Base-by-base conservation (phyloP, 2,888 invertebrate species). In the Ceraclea dissimilis region DNA sequence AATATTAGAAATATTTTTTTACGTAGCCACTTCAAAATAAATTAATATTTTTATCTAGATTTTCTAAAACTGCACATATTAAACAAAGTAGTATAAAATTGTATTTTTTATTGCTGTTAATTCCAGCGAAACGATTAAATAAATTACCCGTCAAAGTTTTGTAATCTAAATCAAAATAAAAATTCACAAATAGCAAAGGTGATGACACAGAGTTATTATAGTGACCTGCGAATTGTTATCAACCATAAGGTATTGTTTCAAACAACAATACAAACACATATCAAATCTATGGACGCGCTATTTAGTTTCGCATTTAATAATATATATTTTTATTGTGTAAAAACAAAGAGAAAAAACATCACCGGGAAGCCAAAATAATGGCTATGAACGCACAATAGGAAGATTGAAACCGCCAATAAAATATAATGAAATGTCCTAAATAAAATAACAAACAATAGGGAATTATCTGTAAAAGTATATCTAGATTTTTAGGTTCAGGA, bases 381-480 rank as follows among this genome's bases (percentile, higher is more conserved):
- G 58, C 49, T 50, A 46, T 49, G 49, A 52, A 46, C 52, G 49
- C 50, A 59, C 59, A 59, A 59, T 59, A 59, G 59, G 47, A 56
- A 56, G 59, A 58, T 48, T 46, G 55, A 55, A 49, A 52, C 49
- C 49, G 55, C 58, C 56, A 56, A 59, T 59, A 59, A 59, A 59
- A 59, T 59, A 59, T 56, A 58, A 51, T 54, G 52, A 52, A 59
- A 59, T 51, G 56, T 52, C 53, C 53, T 50, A 59, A 59, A 59
- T 59, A 56, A 59, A 56, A 59, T 13, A 46, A 52, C 49, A 47
- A 56, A 59, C 59, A 59, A 59, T 59, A 55, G 56, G n/a, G 51
- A 52, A 59, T 59, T 59, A 59, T 59, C 59, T 59, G 56, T 56
- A 51, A 55, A 59, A 49, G 56, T 43, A 59, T 59, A 59, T 56